Percentiles rank a stretch among this genome's conserved stretches.
Conservation (phyloP, 2,888 invertebrate species). For the Azorinus chamasolen region DNA sequence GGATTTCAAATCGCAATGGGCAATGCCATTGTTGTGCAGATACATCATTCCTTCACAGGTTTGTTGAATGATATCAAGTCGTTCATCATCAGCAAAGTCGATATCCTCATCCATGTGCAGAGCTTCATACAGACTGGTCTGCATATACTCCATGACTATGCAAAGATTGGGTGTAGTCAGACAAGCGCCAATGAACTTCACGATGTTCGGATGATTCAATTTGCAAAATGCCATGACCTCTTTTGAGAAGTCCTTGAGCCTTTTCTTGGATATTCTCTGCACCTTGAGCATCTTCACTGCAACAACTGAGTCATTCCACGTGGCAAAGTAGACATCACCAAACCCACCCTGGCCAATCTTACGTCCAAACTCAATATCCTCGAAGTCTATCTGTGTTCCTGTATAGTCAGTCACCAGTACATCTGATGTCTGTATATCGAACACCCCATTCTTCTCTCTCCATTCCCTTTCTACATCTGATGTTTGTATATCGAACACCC, state of each 20-base stretch:
- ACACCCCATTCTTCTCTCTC: conserved; percentile 6
- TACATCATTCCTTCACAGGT: conserved; percentile 50
- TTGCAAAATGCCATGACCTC: conserved; percentile 47
- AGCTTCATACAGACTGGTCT: conserved; percentile 58
- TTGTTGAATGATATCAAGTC: conserved; percentile 54
- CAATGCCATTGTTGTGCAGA: conserved; percentile 55
- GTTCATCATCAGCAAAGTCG: conserved; percentile 54
- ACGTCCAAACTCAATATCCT: conserved; percentile 40
- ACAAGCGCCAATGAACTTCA: conserved; percentile 61
- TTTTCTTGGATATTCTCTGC: conserved; percentile 43
- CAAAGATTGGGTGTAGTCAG: conserved; percentile 48
- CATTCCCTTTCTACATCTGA: conserved; percentile 21
- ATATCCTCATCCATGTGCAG: conserved; percentile 39
- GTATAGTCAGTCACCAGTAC: conserved; percentile 29
- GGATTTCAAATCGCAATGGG: conserved; percentile 68
- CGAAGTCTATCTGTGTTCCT: conserved; percentile 43
- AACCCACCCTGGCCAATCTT: conserved; percentile 65
- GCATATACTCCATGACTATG: conserved; percentile 67
- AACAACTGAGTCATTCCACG: conserved; percentile 54
- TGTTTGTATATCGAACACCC: conserved; percentile 22
- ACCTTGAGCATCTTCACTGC: conserved; percentile 60
- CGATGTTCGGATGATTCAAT: conserved; percentile 58
- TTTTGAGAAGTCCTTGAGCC: conserved; percentile 46
- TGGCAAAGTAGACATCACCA: conserved; percentile 58
- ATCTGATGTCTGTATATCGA: conserved; percentile 29